Evolutionary conservation across 2,888 invertebrate genomes (phyloP).

Genomic region (Hirtodrosophila alboralis): DNA sequence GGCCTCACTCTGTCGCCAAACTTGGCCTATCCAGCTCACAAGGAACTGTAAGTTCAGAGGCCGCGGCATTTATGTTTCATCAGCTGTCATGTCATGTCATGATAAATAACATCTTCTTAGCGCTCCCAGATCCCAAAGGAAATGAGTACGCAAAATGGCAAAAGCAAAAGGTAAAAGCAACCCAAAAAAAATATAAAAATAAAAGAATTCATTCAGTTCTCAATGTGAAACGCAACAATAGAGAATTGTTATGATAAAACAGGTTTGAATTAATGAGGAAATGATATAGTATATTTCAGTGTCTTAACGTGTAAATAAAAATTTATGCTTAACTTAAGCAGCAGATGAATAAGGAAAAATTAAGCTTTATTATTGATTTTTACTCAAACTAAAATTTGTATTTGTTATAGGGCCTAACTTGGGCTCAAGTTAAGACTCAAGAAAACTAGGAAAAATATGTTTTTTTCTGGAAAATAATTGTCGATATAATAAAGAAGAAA

Average conservation of each 20-base stretch:
- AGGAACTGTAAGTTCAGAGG: slow-evolving; percentile 28
- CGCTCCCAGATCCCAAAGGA: slow-evolving; percentile 35
- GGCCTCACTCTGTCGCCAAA: slow-evolving; percentile 5
- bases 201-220: slow-evolving; percentile 18
- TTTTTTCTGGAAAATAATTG: too few relatives aligned
- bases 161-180: slow-evolving; percentile 20
- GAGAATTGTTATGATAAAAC: slow-evolving; percentile 9
- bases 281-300: slow-evolving; percentile 1
- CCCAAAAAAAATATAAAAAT: slow-evolving; percentile 1
- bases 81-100: slow-evolving; percentile 68
- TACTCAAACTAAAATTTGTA: too few relatives aligned
- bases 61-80: slow-evolving; percentile 66
- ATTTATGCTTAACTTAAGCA: background rate
- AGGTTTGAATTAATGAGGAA: slow-evolving; percentile 1
- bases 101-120: slow-evolving; percentile 72
- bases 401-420: too few relatives aligned
- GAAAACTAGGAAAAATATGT: too few relatives aligned
- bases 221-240: slow-evolving; percentile 12
- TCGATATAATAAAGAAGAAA: too few relatives aligned
- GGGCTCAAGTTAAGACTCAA: too few relatives aligned
- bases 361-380: too few relatives aligned
- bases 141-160: slow-evolving; percentile 65
- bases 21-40: slow-evolving; percentile 17
- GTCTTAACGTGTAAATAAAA: background rate
- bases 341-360: background rate